phyloP scores from a whole-genome alignment of 2,888 invertebrate genomes.

The Cancer borealis region DNA sequence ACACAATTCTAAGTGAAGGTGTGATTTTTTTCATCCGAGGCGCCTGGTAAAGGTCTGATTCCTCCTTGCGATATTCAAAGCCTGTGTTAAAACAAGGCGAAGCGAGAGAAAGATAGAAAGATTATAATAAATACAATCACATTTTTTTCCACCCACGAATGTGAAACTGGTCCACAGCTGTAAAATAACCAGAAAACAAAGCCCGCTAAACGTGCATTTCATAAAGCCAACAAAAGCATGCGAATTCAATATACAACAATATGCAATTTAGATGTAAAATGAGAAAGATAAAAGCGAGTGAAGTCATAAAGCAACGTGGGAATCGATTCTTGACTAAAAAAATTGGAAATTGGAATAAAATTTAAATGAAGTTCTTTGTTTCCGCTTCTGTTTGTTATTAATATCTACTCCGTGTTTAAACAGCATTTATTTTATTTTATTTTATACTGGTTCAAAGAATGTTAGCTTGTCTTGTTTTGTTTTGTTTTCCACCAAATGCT shows the following conservation, averaged over 20 bases:
- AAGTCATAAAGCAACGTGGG: not conserved
- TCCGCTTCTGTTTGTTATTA: not conserved
- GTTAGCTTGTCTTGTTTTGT: not conserved
- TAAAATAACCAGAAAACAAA: not conserved
- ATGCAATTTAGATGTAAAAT: not conserved
- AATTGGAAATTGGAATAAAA: not conserved
- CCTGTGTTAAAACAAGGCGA: not conserved
- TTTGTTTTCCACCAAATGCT: not conserved
- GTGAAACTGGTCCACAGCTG: not conserved
- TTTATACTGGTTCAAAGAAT: not conserved
- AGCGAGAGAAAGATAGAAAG: not conserved
- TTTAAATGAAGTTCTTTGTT: not conserved
- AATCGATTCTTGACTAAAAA: not conserved
- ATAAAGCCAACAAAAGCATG: not conserved
- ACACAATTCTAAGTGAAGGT: not conserved
- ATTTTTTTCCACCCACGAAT: not conserved
- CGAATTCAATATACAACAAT: not conserved
- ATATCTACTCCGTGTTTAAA: not conserved
- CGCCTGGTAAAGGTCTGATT: not conserved
- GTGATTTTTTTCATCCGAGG: not conserved
- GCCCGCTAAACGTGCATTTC: not conserved
- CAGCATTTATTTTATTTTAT: not conserved
- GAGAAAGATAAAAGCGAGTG: not conserved
- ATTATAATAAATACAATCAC: not conserved
- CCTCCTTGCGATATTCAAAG: not conserved